Percentiles rank a stretch among this genome's conserved stretches.
Evolutionary conservation across 2,797 vertebrate species (phyloP).

Genomic region (Cyclura pinguis): DNA sequence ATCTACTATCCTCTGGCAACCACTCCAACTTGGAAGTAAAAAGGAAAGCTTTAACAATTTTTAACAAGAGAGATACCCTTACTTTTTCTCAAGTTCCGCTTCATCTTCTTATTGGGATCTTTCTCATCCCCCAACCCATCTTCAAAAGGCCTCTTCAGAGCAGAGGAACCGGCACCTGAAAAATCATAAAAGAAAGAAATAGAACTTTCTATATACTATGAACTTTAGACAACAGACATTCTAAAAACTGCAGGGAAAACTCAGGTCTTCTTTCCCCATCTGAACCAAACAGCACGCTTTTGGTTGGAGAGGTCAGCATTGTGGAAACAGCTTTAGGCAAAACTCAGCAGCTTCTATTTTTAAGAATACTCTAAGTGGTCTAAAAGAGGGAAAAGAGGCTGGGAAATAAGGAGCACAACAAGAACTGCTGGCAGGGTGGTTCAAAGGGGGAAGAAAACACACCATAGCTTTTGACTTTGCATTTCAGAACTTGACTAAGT

Average conservation of each 20-base stretch:
- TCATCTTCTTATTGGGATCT: slow-evolving; percentile 99
- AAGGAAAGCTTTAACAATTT: not conserved
- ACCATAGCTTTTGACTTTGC: not conserved
- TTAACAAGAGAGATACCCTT: slow-evolving; percentile 48
- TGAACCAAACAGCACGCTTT: not conserved
- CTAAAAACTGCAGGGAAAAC: not conserved
- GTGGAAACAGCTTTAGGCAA: not conserved
- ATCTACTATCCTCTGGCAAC: not conserved
- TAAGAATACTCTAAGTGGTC: not conserved
- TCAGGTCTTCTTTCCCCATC: not conserved
- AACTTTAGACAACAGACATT: too few species aligned
- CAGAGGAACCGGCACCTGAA: slow-evolving; percentile 82
- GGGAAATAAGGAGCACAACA: not conserved
- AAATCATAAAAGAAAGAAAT: slow-evolving; percentile 26
- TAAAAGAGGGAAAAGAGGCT: not conserved
- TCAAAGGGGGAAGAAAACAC: not conserved
- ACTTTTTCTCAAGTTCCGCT: slow-evolving; percentile 98
- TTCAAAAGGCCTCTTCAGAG: slow-evolving; percentile 96
- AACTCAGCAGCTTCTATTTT: slow-evolving; percentile 13
- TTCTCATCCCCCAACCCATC: slow-evolving; percentile 94
- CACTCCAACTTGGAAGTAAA: slow-evolving; percentile 41
- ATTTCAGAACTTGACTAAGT: not conserved
- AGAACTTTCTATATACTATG: too few species aligned
- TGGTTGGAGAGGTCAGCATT: too few species aligned
- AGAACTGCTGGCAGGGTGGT: not conserved